A percentile compares a stretch with the other conserved stretches of the same genome.
Conservation (phyloP, 1,140 invertebrate species). For the Megathymus violae region DNA sequence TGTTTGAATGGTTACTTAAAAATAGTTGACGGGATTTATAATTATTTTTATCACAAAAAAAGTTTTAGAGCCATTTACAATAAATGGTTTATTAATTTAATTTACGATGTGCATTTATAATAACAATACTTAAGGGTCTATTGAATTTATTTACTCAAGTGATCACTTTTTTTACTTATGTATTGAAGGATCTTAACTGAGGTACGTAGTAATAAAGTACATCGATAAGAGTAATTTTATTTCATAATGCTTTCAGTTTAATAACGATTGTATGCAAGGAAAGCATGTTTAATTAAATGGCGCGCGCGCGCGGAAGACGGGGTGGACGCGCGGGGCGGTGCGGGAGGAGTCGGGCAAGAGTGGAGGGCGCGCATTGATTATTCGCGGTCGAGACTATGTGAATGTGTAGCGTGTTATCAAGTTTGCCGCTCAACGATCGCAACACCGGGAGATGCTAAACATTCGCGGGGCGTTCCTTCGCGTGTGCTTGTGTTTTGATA, state of each 20-base stretch:
- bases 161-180: too few relatives aligned
- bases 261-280: conserved; percentile 46
- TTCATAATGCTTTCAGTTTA: conserved; percentile 49
- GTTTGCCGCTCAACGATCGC: conserved; percentile 65
- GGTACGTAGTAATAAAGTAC: conserved; percentile 2
- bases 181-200: too few relatives aligned
- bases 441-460: conserved; percentile 67
- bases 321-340: conserved; percentile 42
- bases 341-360: conserved; percentile 47
- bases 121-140: too few relatives aligned
- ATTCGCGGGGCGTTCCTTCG: conserved; percentile 45
- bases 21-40: too few relatives aligned
- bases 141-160: too few relatives aligned
- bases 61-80: too few relatives aligned
- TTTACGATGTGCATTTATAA: too few relatives aligned
- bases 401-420: conserved; percentile 48
- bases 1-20: too few relatives aligned
- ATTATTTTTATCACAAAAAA: too few relatives aligned
- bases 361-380: conserved; percentile 76
- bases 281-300: conserved; percentile 60
- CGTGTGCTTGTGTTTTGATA: conserved; percentile 56
- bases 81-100: too few relatives aligned
- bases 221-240: conserved; percentile 40
- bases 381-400: conserved; percentile 59
- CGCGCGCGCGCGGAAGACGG: conserved; percentile 61